phyloP scores from a whole-genome alignment of 2,888 invertebrate genomes.

The Nomada ferruginata region DNA sequence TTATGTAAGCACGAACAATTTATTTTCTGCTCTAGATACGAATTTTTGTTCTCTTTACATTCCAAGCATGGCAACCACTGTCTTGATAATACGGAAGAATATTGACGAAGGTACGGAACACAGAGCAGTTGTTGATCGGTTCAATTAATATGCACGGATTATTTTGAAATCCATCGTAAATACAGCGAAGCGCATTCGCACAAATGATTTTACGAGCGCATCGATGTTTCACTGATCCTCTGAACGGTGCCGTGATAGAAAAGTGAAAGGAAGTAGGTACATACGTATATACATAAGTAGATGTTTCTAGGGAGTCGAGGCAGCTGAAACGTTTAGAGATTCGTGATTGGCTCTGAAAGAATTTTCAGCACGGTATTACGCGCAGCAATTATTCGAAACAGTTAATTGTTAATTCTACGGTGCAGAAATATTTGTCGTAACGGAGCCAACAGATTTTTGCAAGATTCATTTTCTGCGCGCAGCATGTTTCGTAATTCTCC shows the following conservation, averaged over 20 bases:
- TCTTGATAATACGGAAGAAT: background rate
- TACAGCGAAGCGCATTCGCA: background rate
- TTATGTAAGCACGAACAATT: background rate
- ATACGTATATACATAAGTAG: background rate
- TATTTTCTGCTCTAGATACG: background rate
- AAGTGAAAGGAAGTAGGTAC: conserved; percentile 7
- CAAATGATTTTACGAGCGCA: conserved; percentile 12
- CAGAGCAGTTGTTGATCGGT: background rate
- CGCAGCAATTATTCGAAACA: background rate
- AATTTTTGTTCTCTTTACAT: background rate
- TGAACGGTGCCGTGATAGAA: background rate
- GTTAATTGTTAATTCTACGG: no score
- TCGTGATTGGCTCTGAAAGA: background rate
- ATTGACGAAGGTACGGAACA: background rate
- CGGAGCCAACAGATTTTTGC: background rate
- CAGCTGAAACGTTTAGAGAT: conserved; percentile 3
- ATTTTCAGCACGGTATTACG: background rate
- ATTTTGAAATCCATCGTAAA: background rate
- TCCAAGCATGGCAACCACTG: background rate
- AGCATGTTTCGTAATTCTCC: conserved; percentile 5
- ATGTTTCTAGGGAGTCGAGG: background rate
- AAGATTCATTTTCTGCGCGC: background rate
- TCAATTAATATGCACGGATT: conserved; percentile 5
- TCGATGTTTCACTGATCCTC: conserved; percentile 6
- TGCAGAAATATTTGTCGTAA: background rate